Evolutionary conservation across 2,888 invertebrate genomes (phyloP), one percentile per base, ranked within the genome.

Genomic region (Sphinx pinastri): DNA sequence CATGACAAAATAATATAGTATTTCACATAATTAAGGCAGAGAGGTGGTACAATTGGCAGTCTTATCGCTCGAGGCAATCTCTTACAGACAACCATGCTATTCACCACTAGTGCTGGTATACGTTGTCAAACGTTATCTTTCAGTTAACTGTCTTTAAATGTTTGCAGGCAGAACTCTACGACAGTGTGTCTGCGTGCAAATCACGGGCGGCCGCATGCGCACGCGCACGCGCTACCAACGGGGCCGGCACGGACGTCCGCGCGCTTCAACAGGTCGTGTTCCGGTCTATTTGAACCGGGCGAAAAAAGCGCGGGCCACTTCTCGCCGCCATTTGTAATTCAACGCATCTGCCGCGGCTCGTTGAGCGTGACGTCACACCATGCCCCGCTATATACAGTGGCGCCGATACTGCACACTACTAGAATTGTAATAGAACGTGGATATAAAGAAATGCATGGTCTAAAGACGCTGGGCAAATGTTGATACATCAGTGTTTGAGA

Each of bases 251-350:
- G 80, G 86, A 85, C 81, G 79, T 86, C 84, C 83, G 83, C 78
- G 82, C 83, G 84, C 84, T 79, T 75, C 81, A 84, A 79, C 85
- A 82, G 84, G 83, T 82, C 84, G 80, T 71, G 89, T 87, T 88
- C 85, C 89, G 88, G 85, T 88, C 90, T 88, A 89, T 89, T 89
- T 89, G 88, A 78, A 67, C 52, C 67, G 66, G 73, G 80, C 80
- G 75, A 83, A 88, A 88, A 86, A 88, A 86, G 77, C 73, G 70
- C 77, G 76, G 71, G 74, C 82, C 80, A 82, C 84, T 84, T 84
- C 79, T 74, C 73, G 55, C 70, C 72, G 70, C 77, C 70, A 86
- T 85, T 88, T 85, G 79, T 81, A 86, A 87, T 86, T 84, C 84
- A 85, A 81, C 76, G 77, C 80, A 80, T 83, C 84, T 84, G 79